These are phyloP conservation scores for Drosophila auraria DNA, from an alignment of 1,140 invertebrate genomes.

Conservation along the genomic window DNA sequence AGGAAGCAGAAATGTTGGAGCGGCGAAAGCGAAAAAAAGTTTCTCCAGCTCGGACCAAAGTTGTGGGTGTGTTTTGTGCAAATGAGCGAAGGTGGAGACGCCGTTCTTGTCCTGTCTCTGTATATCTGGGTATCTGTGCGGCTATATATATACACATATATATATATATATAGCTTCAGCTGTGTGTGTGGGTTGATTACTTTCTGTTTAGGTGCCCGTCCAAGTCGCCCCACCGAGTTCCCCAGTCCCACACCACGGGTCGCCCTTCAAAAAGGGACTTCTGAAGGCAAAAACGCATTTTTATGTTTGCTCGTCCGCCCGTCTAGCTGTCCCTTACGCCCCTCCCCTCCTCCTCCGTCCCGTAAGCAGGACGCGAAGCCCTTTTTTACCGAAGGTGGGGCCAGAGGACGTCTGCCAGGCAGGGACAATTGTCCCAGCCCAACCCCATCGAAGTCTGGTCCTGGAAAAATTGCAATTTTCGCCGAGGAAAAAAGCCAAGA, in stretches of 20 bases:
- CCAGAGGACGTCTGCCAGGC: constrained; percentile 34
- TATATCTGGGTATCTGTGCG: constrained; percentile 16
- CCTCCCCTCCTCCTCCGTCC: constrained; percentile 30
- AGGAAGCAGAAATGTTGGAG: constrained; percentile 68
- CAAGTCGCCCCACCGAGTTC: constrained; percentile 14
- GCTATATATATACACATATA: constrained; percentile 8
- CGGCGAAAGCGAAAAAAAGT: constrained; percentile 63
- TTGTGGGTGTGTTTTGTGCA: constrained; percentile 82
- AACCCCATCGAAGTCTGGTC: constrained; percentile 36
- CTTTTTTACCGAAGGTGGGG: constrained; percentile 43
- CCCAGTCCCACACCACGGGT: constrained; percentile 19
- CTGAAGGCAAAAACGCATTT: constrained; percentile 79
- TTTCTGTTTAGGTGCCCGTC: constrained; percentile 78
- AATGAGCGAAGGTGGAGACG: constrained; percentile 70
- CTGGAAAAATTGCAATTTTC: constrained; percentile 80
- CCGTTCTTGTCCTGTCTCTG: constrained; percentile 37
- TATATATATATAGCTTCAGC: constrained; percentile 36
- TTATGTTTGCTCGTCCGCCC: constrained; percentile 78
- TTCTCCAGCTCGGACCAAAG: constrained; percentile 72
- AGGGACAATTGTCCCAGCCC: constrained; percentile 69
- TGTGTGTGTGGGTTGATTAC: constrained; percentile 77
- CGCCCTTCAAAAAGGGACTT: constrained; percentile 62
- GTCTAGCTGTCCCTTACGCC: constrained; percentile 69
- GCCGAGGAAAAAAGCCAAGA: constrained; percentile 69
- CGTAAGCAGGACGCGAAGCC: constrained; percentile 71